Percentiles rank a stretch among this genome's conserved stretches.
Conservation (phyloP, 2,888 invertebrate species). For the Axea sp. region DNA sequence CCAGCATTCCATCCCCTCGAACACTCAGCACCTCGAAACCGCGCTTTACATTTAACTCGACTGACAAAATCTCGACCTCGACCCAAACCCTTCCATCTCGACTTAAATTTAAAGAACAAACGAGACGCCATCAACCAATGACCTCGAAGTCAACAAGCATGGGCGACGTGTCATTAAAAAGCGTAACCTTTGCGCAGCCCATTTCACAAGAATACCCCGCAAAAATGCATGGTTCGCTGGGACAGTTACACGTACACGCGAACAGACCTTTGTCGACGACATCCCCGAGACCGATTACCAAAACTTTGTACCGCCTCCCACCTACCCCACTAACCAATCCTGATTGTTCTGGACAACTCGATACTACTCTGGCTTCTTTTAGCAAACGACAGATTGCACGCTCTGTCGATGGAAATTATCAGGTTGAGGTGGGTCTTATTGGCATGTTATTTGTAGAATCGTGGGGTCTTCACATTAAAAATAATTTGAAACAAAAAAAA, state of each 20-base stretch:
- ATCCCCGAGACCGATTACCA: slow-evolving; percentile 59
- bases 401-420: slow-evolving; percentile 74
- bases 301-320: slow-evolving; percentile 73
- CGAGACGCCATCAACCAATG: slow-evolving; percentile 69
- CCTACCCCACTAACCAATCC: slow-evolving; percentile 76
- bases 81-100: slow-evolving; percentile 69
- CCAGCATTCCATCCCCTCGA: slow-evolving; percentile 63
- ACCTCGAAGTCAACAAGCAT: slow-evolving; percentile 41
- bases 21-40: slow-evolving; percentile 45
- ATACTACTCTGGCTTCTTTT: slow-evolving; percentile 68
- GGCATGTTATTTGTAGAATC: slow-evolving; percentile 32
- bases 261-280: slow-evolving; percentile 3
- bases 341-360: slow-evolving; percentile 67
- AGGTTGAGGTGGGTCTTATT: slow-evolving; percentile 76
- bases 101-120: slow-evolving; percentile 68
- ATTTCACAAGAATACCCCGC: slow-evolving; percentile 49
- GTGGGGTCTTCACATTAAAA: slow-evolving; percentile 11
- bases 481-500: too few relatives aligned
- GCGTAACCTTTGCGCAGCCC: slow-evolving; percentile 51
- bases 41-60: slow-evolving; percentile 64
- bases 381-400: slow-evolving; percentile 78
- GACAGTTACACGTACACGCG: slow-evolving; percentile 23
- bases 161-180: slow-evolving; percentile 54
- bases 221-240: slow-evolving; percentile 46
- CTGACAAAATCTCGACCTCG: slow-evolving; percentile 66